Evolutionary conservation across 2,113 vertebrate genomes (phyloP).

Genomic region (Chaetorhynchus papuensis): DNA sequence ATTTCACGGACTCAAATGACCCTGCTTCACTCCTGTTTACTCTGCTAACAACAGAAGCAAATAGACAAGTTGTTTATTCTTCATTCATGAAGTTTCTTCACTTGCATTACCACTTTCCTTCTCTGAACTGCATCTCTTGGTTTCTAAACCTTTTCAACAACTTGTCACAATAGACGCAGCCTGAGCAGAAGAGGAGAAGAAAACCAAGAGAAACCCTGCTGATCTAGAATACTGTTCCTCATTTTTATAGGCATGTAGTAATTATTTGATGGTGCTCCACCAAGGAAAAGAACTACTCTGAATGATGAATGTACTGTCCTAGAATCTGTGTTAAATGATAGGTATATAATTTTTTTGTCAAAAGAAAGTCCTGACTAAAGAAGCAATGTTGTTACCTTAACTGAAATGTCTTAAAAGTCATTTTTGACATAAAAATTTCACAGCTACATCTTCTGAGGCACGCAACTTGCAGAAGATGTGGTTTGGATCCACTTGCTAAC

Average conservation of each 20-base stretch:
- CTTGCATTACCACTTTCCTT: neutral
- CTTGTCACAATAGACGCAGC: accelerated
- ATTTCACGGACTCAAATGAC: accelerated
- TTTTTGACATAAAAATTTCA: neutral
- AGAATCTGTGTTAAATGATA: neutral
- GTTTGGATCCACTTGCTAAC: neutral
- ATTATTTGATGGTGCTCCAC: neutral
- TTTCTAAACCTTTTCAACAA: neutral
- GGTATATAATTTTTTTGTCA: neutral
- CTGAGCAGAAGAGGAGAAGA: neutral
- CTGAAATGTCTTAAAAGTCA: neutral
- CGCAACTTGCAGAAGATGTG: neutral
- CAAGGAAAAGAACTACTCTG: neutral
- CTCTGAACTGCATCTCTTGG: neutral
- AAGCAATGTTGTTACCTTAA: neutral
- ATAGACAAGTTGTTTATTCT: neutral
- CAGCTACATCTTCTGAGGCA: neutral
- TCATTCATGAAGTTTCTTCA: neutral
- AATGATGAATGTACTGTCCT: neutral
- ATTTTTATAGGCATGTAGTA: neutral
- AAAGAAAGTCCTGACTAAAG: neutral
- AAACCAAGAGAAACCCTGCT: neutral
- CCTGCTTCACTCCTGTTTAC: neutral
- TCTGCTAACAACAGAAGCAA: neutral
- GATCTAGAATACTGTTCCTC: neutral